Conservation (phyloP, 2,888 invertebrate genomes). For the Napeogenes inachia region DNA sequence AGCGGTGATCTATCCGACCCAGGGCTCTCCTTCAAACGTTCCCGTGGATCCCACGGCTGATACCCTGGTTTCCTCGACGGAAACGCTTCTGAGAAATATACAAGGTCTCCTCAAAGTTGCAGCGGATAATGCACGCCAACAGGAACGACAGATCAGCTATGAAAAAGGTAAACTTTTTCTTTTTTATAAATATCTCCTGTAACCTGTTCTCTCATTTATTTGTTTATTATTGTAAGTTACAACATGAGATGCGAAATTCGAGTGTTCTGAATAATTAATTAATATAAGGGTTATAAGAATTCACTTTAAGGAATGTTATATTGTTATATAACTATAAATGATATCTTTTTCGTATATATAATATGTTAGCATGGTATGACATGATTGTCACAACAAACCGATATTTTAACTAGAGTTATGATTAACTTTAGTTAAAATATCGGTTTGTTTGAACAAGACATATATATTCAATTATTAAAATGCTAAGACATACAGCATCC, state of each 20-base stretch:
- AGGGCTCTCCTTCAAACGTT: slow-evolving; percentile 73
- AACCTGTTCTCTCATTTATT: no score
- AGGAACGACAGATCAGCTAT: slow-evolving; percentile 96
- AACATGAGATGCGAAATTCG: no score
- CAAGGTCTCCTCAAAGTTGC: slow-evolving; percentile 97
- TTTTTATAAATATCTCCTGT: no score
- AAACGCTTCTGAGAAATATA: slow-evolving; percentile 95
- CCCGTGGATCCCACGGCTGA: slow-evolving; percentile 71
- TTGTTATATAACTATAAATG: no score
- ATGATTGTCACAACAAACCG: no score
- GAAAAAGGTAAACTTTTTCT: slow-evolving; percentile 88
- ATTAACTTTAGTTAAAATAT: background rate
- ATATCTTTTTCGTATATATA: no score
- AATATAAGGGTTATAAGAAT: background rate
- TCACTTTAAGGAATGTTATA: slow-evolving; percentile 6
- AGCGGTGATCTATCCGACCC: slow-evolving; percentile 89
- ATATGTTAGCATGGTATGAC: background rate
- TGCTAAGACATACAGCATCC: slow-evolving; percentile 14
- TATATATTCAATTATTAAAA: no score
- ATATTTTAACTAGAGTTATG: no score
- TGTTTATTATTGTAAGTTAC: no score
- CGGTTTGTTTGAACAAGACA: no score
- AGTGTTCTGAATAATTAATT: no score
- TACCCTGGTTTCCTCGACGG: slow-evolving; percentile 87
- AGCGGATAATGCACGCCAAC: slow-evolving; percentile 97